Evolutionary conservation across 2,113 vertebrate genomes (phyloP).

Genomic region (Heteronetta atricapilla): DNA sequence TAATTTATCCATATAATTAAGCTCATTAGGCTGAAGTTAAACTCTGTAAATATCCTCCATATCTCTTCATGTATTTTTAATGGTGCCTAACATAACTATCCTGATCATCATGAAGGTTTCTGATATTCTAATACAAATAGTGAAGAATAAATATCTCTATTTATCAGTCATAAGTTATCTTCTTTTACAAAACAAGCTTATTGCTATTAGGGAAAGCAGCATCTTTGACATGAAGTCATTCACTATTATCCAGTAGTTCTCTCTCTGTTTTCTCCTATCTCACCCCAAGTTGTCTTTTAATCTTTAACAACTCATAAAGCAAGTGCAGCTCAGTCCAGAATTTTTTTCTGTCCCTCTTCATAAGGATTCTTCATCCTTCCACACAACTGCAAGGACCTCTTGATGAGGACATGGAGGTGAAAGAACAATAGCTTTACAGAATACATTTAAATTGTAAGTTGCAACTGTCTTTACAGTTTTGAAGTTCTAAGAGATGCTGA

Average conservation of each 20-base stretch:
- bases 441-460: neutral
- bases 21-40: neutral
- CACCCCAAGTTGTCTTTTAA: neutral
- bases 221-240: neutral
- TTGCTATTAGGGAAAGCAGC: neutral
- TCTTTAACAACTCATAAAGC: neutral
- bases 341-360: neutral
- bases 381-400: neutral
- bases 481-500: neutral
- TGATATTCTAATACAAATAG: neutral
- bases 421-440: neutral
- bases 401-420: neutral
- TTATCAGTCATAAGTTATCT: neutral
- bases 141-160: neutral
- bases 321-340: neutral
- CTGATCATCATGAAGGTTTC: neutral
- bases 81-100: neutral
- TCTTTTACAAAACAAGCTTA: neutral
- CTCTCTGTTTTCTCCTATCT: neutral
- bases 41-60: neutral
- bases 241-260: neutral
- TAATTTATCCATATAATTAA: neutral
- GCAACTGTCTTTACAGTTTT: neutral
- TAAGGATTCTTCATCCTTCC: neutral
- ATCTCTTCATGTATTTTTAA: neutral